Conservation (phyloP, 92 coral and sea anemone genomes). For the Porites lobata region DNA sequence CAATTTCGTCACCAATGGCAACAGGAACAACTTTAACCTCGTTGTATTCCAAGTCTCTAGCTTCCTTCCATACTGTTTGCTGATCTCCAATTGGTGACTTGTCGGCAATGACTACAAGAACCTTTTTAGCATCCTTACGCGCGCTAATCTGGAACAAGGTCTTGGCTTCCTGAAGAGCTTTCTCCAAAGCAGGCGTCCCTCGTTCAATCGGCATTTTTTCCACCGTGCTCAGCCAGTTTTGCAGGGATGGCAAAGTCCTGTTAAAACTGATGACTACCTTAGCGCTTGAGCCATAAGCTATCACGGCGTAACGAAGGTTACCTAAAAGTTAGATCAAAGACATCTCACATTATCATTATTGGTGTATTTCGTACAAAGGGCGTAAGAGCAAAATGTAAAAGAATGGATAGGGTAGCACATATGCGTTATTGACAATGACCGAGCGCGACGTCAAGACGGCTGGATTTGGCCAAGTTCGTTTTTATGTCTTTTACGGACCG, state of each 20-base stretch:
- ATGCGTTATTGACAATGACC: too few species aligned
- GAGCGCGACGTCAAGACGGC: too few species aligned
- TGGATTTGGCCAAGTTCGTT: too few species aligned
- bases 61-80: conserved; percentile 55
- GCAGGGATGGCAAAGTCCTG: conserved; percentile 50
- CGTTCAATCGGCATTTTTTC: conserved; percentile 52
- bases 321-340: background rate
- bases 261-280: conserved; percentile 50
- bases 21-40: conserved; percentile 85
- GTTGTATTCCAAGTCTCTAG: conserved; percentile 68
- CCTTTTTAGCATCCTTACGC: conserved; percentile 79
- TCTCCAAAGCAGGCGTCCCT: conserved; percentile 70
- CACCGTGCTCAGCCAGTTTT: conserved; percentile 49
- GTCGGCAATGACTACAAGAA: conserved; percentile 83
- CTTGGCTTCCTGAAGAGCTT: conserved; percentile 74
- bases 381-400: too few species aligned
- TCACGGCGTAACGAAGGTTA: conserved; percentile 73
- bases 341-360: too few species aligned
- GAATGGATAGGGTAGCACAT: too few species aligned
- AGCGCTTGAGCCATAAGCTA: conserved; percentile 57
- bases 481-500: too few species aligned
- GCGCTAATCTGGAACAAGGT: conserved; percentile 63
- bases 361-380: too few species aligned
- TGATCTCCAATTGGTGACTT: conserved; percentile 65
- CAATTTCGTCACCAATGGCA: conserved; percentile 77